Base-by-base conservation (phyloP, 2,797 vertebrate genomes). In the Columba guinea region DNA sequence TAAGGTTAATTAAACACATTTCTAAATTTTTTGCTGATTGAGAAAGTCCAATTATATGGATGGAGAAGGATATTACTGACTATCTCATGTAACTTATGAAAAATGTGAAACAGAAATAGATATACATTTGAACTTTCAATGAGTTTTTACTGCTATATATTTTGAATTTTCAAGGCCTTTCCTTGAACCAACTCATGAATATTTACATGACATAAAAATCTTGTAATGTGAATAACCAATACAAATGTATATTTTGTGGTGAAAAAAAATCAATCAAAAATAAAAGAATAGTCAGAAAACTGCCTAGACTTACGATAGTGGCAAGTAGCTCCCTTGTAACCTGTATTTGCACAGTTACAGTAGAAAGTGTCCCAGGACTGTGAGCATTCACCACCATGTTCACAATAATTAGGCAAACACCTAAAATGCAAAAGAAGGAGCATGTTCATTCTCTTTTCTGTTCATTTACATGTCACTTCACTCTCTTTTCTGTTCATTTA, bases 241-340 rank as follows among this genome's bases (percentile, higher is more conserved):
- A 49, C 1, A 67, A 84, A 48, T 21, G 1, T 3, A 5, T 44
- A 44, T 46, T 52, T 52, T 28, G 5, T 34, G 5, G 4, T 37
- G 16, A 67, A 71, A 63, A 81, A 81, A 73, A 37, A 19, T 32
- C 2, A 34, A 24, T 32, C 3, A 22, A 12, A 74, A 69, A 26
- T 13, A 76, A 80, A 84, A 85, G 6, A 22, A 62, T 6, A 65
- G 28, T 15, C 22, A 84, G 49, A 49, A 88, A 86, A 20, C 5
- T 15, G 30, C 15, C 64, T 10, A 16, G 5, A 73, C 99, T 99
- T 98, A 99, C 99, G 98, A 97, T 98, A 98, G 96, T 99, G 99
- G 96, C 99, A 99, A 48, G 99, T 99, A 32, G 99, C 98, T 94
- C 99, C 99, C 41, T 93, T 97, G 97, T 99, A 99, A n/a, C 99